Base-by-base conservation (phyloP, 2,113 vertebrate species). In the Marcusenius ussheri region DNA sequence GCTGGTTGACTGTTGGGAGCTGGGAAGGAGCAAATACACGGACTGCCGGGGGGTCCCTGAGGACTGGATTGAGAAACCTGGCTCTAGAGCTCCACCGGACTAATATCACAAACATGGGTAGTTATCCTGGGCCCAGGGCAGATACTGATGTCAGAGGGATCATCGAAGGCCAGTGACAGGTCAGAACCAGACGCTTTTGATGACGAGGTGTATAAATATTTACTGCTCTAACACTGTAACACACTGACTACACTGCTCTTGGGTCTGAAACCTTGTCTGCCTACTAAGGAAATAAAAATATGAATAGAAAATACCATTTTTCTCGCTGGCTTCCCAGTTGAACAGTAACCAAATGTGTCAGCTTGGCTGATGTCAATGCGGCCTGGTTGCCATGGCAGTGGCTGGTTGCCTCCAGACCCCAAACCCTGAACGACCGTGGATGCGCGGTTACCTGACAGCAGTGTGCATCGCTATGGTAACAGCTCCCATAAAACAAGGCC, bases 401-500 rank as follows among this genome's bases (percentile, higher is more conserved):
- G 87, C 45, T 89, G 50, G 56, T 66, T 66, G 27, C 51, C 50
- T 51, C 27, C 39, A 45, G 66, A 49, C 42, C 35, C 6, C 19
- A 17, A 84, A 47, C 17, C 42, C 51, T n/a, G 5, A 53, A 50
- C 5, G n/a, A 19, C 15, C 7, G 13, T 50, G 50, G 85, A 56
- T 35, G 24, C 19, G 3, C 3, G 24, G 42, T 6, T n/a, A 19
- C 39, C 39, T 83, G 35, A 47, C 11, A 24, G 27, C 5, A 9
- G n/a, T 86, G n/a, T 3, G 88, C 17, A 51, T 88, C 27, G 85
- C 89, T 51, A 84, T 89, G 87, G 89, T 56, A 90, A 92, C 89
- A 7, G 49, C 49, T 87, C 84, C 15, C 83, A 39, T 31, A 74
- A 74, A 47, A 62, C 58, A 56, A 19, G 17, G 31, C 42, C 6